phyloP scores from a whole-genome alignment of 2,113 vertebrate genomes.

The Scalopus aquaticus region DNA sequence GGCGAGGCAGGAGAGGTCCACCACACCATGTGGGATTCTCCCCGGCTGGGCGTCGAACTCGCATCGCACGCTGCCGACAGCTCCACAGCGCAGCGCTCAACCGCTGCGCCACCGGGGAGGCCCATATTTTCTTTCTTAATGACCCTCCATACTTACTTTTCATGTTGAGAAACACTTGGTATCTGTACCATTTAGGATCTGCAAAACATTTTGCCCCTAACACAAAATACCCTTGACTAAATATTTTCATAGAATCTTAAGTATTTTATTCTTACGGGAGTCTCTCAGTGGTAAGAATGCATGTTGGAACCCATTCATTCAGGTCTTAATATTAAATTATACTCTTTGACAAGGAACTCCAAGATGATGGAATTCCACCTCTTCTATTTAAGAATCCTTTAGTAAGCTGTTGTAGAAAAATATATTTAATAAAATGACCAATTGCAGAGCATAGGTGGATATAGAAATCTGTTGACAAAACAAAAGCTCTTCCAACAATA shows the following conservation, averaged over 20 bases:
- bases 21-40: too few relatives aligned
- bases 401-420: not conserved
- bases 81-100: too few relatives aligned
- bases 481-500: not conserved
- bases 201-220: not conserved
- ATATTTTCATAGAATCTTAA: conserved; percentile 38
- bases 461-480: not conserved
- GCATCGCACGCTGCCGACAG: too few relatives aligned
- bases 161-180: not conserved
- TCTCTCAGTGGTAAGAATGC: not conserved
- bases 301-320: not conserved
- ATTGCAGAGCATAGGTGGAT: not conserved
- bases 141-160: not conserved
- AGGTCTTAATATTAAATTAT: not conserved
- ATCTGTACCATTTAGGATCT: not conserved
- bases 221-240: not conserved
- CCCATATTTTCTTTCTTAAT: conserved; percentile 21
- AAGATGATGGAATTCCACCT: not conserved
- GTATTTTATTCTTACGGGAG: not conserved
- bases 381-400: conserved; percentile 21
- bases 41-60: too few relatives aligned
- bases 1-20: too few relatives aligned
- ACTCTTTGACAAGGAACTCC: not conserved
- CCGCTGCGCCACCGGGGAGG: too few relatives aligned
- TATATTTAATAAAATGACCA: conserved; percentile 12